Evolutionary conservation across 1,140 invertebrate genomes (phyloP), one percentile per base, ranked within the genome.

Genomic region (Drosophila sp.): DNA sequence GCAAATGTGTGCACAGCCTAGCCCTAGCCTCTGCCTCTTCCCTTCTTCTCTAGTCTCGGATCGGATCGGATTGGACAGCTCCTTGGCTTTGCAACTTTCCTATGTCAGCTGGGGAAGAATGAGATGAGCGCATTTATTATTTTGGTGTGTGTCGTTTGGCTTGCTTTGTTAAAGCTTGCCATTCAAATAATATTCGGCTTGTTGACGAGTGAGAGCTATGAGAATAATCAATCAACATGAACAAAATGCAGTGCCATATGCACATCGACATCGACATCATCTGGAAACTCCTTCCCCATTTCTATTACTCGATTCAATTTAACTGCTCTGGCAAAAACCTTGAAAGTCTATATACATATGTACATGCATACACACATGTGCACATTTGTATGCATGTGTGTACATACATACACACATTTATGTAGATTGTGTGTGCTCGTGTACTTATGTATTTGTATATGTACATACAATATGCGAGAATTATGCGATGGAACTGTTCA

Each of bases 281-380:
- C 57, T 60, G 57, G 32, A 38, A 60, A 50, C 32, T 27, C 56
- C 27, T 62, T 62, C n/a, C 32, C n/a, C 32, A 25, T 29, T 47
- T 62, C n/a, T 40, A 30, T 63, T 54, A 30, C 44, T 10, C 50
- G 44, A 50, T 25, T 50, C 44, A 50, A 50, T 50, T 50, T 50
- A 50, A 50, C 44, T 50, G 23, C 44, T 50, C 44, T 50, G 17
- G 25, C 30, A 65, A 50, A 65, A 50, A 65, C 62, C 62, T 54
- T 54, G 41, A 65, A 50, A 38, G 29, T 17, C 29, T 58, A 44
- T 32, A 33, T 38, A 54, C 32, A 27, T 27, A 55, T 30, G 35
- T 62, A 69, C 32, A 33, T 35, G 64, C 17, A 65, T 38, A 32
- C 60, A 57, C 56, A 55, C 67, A 70, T 17, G 29, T 33, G 27